Evolutionary conservation across 2,888 invertebrate species (phyloP).

Genomic region (Rhingia campestris): DNA sequence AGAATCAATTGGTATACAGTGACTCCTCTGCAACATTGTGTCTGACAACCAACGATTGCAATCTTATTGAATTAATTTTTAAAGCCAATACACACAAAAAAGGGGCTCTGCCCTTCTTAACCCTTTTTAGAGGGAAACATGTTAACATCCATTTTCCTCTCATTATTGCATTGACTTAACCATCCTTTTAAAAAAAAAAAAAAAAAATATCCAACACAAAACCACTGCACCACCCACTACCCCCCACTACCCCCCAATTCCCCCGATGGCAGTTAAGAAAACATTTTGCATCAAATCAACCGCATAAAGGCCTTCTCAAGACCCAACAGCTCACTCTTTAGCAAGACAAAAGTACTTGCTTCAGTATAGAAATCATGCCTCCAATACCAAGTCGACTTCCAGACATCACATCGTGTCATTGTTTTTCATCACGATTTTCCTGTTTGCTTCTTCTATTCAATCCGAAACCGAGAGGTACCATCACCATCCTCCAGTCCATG

Average conservation of each 20-base stretch:
- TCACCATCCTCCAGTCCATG: background rate
- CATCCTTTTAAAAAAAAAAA: conserved; percentile 1
- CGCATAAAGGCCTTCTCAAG: conserved; percentile 37
- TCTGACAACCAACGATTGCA: conserved; percentile 23
- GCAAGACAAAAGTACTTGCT: conserved; percentile 18
- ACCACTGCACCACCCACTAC: conserved; percentile 5
- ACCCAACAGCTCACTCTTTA: conserved; percentile 28
- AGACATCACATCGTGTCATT: conserved; percentile 73
- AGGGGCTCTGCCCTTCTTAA: conserved; percentile 43
- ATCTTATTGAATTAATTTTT: conserved; percentile 65
- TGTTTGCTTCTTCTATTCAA: conserved; percentile 40
- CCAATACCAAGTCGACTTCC: conserved; percentile 59
- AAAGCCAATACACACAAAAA: conserved; percentile 17
- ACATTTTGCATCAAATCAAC: conserved; percentile 63
- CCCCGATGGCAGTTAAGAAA: background rate
- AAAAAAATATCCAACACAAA: background rate
- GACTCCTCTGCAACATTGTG: conserved; percentile 5
- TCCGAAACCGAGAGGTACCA: background rate
- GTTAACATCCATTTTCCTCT: conserved; percentile 65
- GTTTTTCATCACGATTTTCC: conserved; percentile 73
- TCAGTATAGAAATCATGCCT: conserved; percentile 47
- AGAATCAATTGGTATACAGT: conserved; percentile 15
- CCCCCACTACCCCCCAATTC: background rate
- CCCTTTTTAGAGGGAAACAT: conserved; percentile 44
- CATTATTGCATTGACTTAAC: conserved; percentile 50